phyloP scores from a whole-genome alignment of 2,797 vertebrate genomes.

The Oceanodroma leucorhoa region DNA sequence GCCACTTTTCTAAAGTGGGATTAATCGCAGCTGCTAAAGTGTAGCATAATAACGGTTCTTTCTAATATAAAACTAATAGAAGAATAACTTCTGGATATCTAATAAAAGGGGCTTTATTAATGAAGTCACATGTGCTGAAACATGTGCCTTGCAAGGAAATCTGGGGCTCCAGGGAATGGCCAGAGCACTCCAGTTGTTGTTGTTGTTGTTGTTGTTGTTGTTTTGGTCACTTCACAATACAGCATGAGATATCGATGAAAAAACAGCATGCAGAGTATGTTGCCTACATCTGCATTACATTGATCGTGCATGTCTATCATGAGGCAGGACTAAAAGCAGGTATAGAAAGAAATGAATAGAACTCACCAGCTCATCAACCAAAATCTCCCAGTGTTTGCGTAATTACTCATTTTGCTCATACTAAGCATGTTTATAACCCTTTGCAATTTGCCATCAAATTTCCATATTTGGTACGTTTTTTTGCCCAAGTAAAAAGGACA shows the following conservation, averaged over 20 bases:
- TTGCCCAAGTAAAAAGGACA: not conserved
- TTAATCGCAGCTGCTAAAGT: not conserved
- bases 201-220: not conserved
- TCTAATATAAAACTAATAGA: not conserved
- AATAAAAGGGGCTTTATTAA: not conserved
- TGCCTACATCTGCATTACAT: conserved; percentile 8
- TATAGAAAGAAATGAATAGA: conserved; percentile 19
- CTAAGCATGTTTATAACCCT: not conserved
- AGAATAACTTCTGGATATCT: not conserved
- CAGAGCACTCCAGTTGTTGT: not conserved
- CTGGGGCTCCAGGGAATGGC: not conserved
- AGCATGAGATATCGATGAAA: conserved; percentile 39
- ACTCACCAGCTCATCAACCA: conserved; percentile 1
- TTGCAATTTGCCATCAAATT: not conserved
- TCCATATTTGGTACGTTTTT: not conserved
- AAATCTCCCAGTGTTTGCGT: not conserved
- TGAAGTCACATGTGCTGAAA: not conserved
- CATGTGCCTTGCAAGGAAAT: not conserved
- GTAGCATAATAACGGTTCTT: not conserved
- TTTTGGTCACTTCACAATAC: not conserved
- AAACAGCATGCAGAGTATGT: conserved; percentile 1
- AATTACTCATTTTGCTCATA: not conserved
- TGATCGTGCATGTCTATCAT: not conserved
- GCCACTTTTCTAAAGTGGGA: not conserved
- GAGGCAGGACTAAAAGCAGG: conserved; percentile 26